Percentiles rank a stretch among this genome's conserved stretches.
Conservation (phyloP, 2,113 vertebrate species). For the Rattus rattus region DNA sequence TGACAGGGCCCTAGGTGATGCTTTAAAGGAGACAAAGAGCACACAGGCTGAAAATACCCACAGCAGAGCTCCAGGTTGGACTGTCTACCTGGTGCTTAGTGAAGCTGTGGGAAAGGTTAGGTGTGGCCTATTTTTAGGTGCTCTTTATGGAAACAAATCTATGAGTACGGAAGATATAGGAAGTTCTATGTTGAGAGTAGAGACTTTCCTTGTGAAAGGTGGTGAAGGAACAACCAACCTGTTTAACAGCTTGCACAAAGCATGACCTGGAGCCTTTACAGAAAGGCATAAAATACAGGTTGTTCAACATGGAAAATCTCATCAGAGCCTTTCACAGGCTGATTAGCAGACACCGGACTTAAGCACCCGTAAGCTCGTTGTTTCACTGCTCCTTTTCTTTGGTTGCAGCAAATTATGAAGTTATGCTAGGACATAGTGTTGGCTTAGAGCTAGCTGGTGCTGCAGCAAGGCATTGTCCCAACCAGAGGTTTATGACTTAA, state of each 20-base stretch:
- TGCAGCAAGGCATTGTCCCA: not conserved
- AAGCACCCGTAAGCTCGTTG: not conserved
- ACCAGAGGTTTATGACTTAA: not conserved
- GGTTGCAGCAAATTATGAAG: not conserved
- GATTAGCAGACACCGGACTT: not conserved
- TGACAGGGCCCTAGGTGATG: conserved; percentile 16
- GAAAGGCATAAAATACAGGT: not conserved
- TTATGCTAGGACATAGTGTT: not conserved
- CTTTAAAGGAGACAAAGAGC: conserved; percentile 70
- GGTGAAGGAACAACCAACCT: not conserved
- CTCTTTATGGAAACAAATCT: conserved; percentile 79
- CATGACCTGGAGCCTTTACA: not conserved
- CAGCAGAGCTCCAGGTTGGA: conserved; percentile 65
- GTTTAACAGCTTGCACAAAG: not conserved
- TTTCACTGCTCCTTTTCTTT: not conserved
- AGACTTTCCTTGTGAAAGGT: conserved; percentile 50
- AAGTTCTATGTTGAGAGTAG: conserved; percentile 64
- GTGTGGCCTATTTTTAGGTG: conserved; percentile 85
- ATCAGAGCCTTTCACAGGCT: not conserved
- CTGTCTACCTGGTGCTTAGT: conserved; percentile 77
- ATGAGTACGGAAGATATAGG: conserved; percentile 80
- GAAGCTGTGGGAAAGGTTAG: conserved; percentile 84
- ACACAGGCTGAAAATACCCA: conserved; percentile 76
- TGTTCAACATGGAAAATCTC: conserved; percentile 23
- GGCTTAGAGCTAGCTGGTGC: not conserved